Conservation (phyloP, 2,888 invertebrate species). For the Rhagonycha fulva region DNA sequence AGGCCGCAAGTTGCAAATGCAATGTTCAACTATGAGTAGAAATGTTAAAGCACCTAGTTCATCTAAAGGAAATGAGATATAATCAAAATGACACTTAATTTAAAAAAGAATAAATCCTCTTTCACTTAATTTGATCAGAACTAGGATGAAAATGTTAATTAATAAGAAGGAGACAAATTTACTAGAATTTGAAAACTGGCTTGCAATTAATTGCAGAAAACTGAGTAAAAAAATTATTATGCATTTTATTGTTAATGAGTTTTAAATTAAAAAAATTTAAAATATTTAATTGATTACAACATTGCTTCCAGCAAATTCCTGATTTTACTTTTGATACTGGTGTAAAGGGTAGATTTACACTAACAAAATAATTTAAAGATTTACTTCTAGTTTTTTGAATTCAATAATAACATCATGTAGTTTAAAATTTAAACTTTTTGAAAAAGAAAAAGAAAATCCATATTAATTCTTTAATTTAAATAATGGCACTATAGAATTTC, state of each 20-base stretch:
- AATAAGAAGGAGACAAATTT: neutral
- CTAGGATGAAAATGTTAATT: neutral
- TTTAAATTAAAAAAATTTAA: too few species aligned
- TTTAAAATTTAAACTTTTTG: too few species aligned
- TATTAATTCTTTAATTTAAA: too few species aligned
- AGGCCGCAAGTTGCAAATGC: neutral
- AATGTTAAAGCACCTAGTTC: neutral
- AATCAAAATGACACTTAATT: neutral
- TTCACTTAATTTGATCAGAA: neutral
- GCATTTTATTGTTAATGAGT: too few species aligned
- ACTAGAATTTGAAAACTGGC: neutral
- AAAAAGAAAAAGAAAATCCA: too few species aligned
- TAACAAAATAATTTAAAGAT: too few species aligned
- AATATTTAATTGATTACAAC: too few species aligned
- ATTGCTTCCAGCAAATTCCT: too few species aligned
- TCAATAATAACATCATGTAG: too few species aligned
- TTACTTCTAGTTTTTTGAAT: too few species aligned
- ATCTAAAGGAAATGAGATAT: neutral
- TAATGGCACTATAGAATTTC: neutral
- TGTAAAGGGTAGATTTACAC: too few species aligned
- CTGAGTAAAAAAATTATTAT: neutral
- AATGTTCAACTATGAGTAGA: neutral
- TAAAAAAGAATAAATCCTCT: neutral
- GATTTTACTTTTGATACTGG: too few species aligned
- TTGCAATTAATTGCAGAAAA: neutral